A percentile compares a stretch with the other conserved stretches of the same genome.
phyloP scores from a whole-genome alignment of 2,113 vertebrate species.

The Machaerirhynchus nigripectus region DNA sequence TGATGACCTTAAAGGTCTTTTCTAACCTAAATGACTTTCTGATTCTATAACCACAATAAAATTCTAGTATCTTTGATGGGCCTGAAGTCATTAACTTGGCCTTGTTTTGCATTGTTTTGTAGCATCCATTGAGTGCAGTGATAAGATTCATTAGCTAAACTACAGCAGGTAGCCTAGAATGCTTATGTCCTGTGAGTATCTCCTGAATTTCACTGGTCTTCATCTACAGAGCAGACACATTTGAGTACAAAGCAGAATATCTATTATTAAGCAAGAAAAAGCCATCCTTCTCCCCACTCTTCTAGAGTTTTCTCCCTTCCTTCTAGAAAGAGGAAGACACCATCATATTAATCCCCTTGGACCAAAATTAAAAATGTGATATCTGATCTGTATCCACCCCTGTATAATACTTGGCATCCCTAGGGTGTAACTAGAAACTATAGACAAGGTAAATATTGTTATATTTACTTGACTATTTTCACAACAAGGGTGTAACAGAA shows the following conservation, averaged over 20 bases:
- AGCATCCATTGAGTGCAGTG: not conserved
- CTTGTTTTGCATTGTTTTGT: not conserved
- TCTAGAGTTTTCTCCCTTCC: not conserved
- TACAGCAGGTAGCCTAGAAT: not conserved
- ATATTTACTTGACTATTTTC: not conserved
- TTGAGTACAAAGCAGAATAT: not conserved
- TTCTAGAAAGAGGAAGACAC: not conserved
- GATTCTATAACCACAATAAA: not conserved
- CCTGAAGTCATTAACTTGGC: not conserved
- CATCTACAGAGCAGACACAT: not conserved
- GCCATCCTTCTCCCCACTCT: rapidly evolving
- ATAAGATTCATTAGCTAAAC: not conserved
- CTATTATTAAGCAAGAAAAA: not conserved
- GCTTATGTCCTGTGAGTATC: not conserved
- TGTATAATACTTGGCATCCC: not conserved
- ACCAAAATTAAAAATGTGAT: not conserved
- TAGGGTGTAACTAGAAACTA: not conserved
- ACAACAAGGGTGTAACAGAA: not conserved
- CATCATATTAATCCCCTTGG: not conserved
- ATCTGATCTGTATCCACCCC: not conserved
- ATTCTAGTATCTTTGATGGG: not conserved
- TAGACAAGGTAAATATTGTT: not conserved
- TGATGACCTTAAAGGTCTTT: not conserved
- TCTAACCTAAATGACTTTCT: not conserved
- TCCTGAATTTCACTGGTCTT: not conserved